Percentiles rank a stretch among this genome's conserved stretches.
Conservation (phyloP, 2,888 invertebrate genomes). For the Empis livida region DNA sequence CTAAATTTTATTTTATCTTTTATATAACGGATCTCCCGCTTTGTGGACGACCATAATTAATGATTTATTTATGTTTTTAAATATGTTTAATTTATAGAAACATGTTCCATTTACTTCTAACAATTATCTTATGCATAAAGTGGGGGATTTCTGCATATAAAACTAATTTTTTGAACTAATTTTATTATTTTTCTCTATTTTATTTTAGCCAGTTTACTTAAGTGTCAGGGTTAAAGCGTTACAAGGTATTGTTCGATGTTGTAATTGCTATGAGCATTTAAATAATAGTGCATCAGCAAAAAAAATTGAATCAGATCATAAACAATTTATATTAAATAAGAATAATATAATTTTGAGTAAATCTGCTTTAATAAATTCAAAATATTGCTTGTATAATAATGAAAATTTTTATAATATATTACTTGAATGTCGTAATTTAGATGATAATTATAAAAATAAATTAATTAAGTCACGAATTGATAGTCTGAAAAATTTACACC, state of each 20-base stretch:
- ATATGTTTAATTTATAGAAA: no score
- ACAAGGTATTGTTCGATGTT: slow-evolving; percentile 63
- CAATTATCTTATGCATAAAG: not conserved
- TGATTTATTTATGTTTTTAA: no score
- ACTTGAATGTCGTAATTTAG: slow-evolving; percentile 19
- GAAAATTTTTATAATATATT: slow-evolving; percentile 18
- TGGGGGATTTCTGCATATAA: no score
- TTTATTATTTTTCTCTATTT: slow-evolving; percentile 9
- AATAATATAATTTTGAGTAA: not conserved
- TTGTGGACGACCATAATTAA: no score
- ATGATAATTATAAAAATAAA: slow-evolving; percentile 9
- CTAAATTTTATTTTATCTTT: not conserved
- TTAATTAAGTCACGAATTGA: no score
- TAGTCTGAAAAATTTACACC: no score
- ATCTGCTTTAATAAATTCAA: not conserved
- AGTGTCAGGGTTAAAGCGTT: slow-evolving; percentile 54
- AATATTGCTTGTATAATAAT: slow-evolving; percentile 19
- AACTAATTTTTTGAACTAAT: not conserved
- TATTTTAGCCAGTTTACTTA: slow-evolving; percentile 46
- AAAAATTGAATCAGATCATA: slow-evolving; percentile 15
- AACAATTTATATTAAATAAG: not conserved
- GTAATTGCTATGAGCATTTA: slow-evolving; percentile 37
- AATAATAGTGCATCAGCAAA: slow-evolving; percentile 21
- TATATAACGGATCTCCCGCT: not conserved
- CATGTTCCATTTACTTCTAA: no score